These are phyloP conservation scores for Hoplostethus atlanticus DNA, from an alignment of 2,797 vertebrate genomes.

Conservation along the genomic window DNA sequence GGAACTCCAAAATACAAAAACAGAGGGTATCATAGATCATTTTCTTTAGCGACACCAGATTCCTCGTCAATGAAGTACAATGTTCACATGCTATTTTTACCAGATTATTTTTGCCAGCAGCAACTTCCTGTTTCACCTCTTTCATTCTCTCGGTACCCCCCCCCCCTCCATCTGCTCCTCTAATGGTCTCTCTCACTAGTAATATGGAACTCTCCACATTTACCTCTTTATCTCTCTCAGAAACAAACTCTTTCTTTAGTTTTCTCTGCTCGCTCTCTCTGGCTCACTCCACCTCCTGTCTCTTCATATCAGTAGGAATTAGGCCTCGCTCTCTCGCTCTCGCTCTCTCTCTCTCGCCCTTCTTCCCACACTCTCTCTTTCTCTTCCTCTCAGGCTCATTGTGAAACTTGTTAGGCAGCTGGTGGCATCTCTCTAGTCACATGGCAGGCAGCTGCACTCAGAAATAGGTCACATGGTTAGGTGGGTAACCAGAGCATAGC, in stretches of 20 bases:
- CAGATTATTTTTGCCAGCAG: no score
- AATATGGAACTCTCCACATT: slow-evolving; percentile 34
- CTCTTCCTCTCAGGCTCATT: slow-evolving; percentile 58
- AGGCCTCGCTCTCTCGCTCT: slow-evolving; percentile 7
- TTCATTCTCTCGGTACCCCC: no score
- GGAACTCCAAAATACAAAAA: no score
- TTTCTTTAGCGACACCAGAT: no score
- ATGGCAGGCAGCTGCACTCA: slow-evolving; percentile 75
- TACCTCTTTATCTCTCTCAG: slow-evolving; percentile 22
- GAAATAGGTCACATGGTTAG: slow-evolving; percentile 76
- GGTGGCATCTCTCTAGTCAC: slow-evolving; percentile 75
- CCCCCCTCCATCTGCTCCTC: no score
- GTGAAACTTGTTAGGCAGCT: slow-evolving; percentile 60
- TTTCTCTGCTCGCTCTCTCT: neutral
- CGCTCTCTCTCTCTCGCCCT: slow-evolving; percentile 18
- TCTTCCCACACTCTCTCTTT: slow-evolving; percentile 55
- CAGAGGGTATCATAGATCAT: no score
- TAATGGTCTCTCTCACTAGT: slow-evolving; percentile 13
- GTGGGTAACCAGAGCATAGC: slow-evolving; percentile 60
- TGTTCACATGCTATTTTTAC: no score
- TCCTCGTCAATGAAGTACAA: no score
- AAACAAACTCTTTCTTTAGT: no score
- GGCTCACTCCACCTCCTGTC: slow-evolving; percentile 17
- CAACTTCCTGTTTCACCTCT: no score
- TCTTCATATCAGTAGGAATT: slow-evolving; percentile 9